Conservation (phyloP, 2,888 invertebrate species). For the Epinotia demarniana region DNA sequence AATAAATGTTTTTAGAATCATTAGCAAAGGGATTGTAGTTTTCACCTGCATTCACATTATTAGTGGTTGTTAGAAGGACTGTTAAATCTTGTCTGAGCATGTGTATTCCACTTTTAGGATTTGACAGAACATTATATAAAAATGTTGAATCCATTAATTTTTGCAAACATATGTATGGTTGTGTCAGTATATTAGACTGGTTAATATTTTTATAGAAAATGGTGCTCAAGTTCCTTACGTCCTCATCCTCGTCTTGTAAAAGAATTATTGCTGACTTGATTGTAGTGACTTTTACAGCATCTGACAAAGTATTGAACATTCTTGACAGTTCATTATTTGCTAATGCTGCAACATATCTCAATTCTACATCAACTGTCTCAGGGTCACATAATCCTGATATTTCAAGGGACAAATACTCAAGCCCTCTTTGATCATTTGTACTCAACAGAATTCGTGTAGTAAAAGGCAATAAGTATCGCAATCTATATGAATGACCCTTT, state of each 20-base stretch:
- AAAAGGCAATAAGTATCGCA: constrained; percentile 70
- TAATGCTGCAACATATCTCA: constrained; percentile 70
- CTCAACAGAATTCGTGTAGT: constrained; percentile 57
- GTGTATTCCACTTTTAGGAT: constrained; percentile 53
- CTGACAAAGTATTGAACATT: constrained; percentile 56
- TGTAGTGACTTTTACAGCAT: constrained; percentile 63
- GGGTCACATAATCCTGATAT: constrained; percentile 64
- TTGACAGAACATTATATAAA: constrained; percentile 56
- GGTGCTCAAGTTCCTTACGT: constrained; percentile 74
- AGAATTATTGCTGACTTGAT: constrained; percentile 74
- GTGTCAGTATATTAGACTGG: constrained; percentile 50
- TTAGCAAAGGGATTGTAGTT: constrained; percentile 81
- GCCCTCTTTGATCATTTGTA: constrained; percentile 47
- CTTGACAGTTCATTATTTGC: constrained; percentile 72
- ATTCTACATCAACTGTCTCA: constrained; percentile 67
- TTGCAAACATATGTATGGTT: constrained; percentile 68
- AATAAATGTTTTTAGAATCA: constrained; percentile 78
- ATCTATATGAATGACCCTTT: constrained; percentile 57
- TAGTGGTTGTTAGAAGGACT: constrained; percentile 51
- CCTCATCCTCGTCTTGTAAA: constrained; percentile 83
- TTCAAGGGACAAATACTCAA: constrained; percentile 56
- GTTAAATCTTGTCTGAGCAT: constrained; percentile 58
- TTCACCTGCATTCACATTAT: constrained; percentile 55
- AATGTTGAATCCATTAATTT: constrained; percentile 62
- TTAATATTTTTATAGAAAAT: constrained; percentile 63